phyloP scores from a whole-genome alignment of 2,888 invertebrate species.

The Parnassius orleans region DNA sequence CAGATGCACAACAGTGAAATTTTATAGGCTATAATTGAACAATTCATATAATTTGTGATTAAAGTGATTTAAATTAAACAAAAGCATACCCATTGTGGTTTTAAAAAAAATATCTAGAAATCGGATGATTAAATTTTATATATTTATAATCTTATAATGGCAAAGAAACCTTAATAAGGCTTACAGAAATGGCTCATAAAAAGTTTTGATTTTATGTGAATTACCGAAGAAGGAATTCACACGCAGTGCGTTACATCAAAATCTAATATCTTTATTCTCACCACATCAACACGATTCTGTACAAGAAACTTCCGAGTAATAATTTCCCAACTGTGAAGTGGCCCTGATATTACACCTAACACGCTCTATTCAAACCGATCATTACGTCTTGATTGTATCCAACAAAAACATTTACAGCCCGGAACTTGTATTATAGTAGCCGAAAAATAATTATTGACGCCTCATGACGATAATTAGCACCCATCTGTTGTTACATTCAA shows the following conservation, averaged over 20 bases:
- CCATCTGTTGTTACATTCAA: conserved; percentile 73
- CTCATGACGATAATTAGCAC: conserved; percentile 78
- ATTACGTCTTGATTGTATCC: conserved; percentile 76
- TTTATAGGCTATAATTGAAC: no score
- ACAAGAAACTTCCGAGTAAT: conserved; percentile 54
- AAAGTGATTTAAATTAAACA: no score
- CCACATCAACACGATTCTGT: conserved; percentile 53
- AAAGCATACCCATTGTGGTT: no score
- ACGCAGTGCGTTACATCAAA: no score
- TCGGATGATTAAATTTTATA: no score
- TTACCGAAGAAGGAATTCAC: not conserved
- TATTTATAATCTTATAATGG: no score
- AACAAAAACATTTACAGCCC: conserved; percentile 77
- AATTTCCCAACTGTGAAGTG: conserved; percentile 61
- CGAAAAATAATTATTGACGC: conserved; percentile 77
- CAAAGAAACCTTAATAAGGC: no score
- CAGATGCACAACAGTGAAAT: no score
- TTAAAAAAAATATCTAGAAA: no score
- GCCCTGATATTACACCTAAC: conserved; percentile 46
- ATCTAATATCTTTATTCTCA: conserved; percentile 64
- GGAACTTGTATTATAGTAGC: conserved; percentile 73
- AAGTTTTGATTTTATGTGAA: not conserved
- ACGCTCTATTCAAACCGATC: conserved; percentile 71
- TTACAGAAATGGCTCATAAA: no score
- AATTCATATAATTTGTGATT: no score